Evolutionary conservation across 2,888 invertebrate genomes (phyloP), one percentile per base, ranked within the genome.

Genomic region (Adelphocoris suturalis): DNA sequence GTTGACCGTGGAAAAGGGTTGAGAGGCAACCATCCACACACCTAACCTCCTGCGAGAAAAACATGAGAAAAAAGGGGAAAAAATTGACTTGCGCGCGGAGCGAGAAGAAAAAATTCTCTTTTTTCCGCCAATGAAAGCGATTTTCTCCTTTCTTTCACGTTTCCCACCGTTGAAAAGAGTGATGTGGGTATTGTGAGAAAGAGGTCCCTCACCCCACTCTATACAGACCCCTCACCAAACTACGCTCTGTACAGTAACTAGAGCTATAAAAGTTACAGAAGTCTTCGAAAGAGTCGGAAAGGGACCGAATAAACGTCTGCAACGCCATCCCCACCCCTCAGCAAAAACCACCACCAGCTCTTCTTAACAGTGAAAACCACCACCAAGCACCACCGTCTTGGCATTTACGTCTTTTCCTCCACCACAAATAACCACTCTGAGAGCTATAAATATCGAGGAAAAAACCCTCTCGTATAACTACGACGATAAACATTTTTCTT

Each of bases 401-500:
- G 68, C 68, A 13, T 68, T 68, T 68, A 68, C 68, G 68, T 68
- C 27, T 27, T 68, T 68, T 23, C 12, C 68, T 23, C 23, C 27
- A 23, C 68, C 68, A 68, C 68, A 68, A 68, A 68, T 68, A 68
- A 68, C 68, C 68, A 23, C 68, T 23, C 68, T 27, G 68, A 23
- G 68, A 27, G 68, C 19, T 27, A 68, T 68, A 68, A 68, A 68
- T 68, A 68, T 68, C 68, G 68, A 11, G 27, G 68, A 68, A 68
- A 37, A 37, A 68, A 0, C 68, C 27, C 68, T 23, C 68, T 23
- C 68, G 68, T 68, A 68, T 68, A 68, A 68, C 68, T 68, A 23
- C 68, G 68, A 23, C 68, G 68, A 68, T 68, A 68, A 68, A 68
- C 68, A 23, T 68, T 68, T 61, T 68, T 68, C 68, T 68, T 68